These are phyloP conservation scores for Muntiacus muntjak DNA, from an alignment of 2,113 vertebrate genomes.

Conservation along the genomic window DNA sequence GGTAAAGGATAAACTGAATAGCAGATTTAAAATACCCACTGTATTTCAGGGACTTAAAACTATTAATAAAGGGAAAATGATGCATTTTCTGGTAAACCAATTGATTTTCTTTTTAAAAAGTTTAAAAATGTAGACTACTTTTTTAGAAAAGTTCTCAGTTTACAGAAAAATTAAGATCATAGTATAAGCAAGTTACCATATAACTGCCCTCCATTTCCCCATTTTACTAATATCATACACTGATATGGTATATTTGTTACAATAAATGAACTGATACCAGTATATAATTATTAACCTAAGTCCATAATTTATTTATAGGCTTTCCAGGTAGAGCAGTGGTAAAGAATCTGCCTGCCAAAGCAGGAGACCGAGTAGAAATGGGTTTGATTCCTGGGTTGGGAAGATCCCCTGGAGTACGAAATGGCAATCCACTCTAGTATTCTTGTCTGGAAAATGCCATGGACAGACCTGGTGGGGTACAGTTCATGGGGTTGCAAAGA, in stretches of 20 bases:
- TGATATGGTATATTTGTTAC: not conserved
- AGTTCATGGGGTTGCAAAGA: not conserved
- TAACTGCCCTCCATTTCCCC: not conserved
- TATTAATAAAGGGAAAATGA: not conserved
- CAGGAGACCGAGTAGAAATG: rapidly evolving
- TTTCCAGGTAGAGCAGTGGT: not conserved
- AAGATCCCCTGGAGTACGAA: not conserved
- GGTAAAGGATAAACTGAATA: not conserved
- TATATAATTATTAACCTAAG: not conserved
- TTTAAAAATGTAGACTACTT: not conserved
- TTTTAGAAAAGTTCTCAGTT: not conserved
- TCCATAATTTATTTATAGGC: not conserved
- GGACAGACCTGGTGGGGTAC: not conserved
- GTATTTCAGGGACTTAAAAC: not conserved
- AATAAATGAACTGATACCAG: not conserved
- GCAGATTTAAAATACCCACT: not conserved
- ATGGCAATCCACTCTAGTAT: not conserved
- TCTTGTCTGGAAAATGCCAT: not conserved
- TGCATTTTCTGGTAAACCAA: not conserved
- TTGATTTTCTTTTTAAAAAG: not conserved
- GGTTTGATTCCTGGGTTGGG: not conserved
- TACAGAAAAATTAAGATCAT: not conserved
- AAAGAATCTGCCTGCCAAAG: not conserved
- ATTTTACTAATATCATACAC: not conserved
- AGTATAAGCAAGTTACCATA: not conserved